Conservation (phyloP, 2,113 vertebrate genomes). For the Polypterus bichir region DNA sequence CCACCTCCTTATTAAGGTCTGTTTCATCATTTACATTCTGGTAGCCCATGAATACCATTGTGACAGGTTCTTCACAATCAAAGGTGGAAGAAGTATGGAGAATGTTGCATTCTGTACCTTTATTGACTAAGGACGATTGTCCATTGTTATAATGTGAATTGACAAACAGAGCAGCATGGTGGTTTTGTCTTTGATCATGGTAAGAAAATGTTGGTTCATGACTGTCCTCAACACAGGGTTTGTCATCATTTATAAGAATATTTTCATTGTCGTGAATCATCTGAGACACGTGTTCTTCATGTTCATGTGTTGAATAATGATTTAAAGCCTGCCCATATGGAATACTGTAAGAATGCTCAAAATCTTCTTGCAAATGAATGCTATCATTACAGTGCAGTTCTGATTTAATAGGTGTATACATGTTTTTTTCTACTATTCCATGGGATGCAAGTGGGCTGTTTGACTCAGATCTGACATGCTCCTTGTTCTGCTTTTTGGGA, state of each 20-base stretch:
- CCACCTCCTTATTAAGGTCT: constrained; percentile 28
- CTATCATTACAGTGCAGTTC: constrained; percentile 17
- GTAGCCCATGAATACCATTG: constrained; percentile 97
- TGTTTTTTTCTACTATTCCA: constrained; percentile 30
- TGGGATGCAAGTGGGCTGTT: constrained; percentile 15
- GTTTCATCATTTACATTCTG: constrained; percentile 53
- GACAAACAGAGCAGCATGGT: constrained; percentile 17
- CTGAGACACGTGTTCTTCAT: no score
- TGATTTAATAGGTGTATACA: constrained; percentile 17
- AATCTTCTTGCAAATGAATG: constrained; percentile 5
- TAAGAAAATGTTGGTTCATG: constrained; percentile 19
- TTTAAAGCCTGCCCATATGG: background rate
- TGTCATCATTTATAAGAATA: background rate
- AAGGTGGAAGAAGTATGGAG: constrained; percentile 45
- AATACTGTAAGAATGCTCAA: background rate
- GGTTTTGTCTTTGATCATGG: constrained; percentile 25
- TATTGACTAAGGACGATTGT: constrained; percentile 22
- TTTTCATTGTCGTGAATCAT: background rate
- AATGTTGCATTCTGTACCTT: constrained; percentile 39
- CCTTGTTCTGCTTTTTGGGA: constrained; percentile 40
- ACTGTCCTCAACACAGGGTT: constrained; percentile 2
- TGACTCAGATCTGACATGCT: constrained; percentile 32
- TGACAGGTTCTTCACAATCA: constrained; percentile 56
- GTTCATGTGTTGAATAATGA: no score
- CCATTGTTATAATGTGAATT: constrained; percentile 21